Conservation (phyloP, 2,113 vertebrate species). For the Myrmecobius fasciatus region DNA sequence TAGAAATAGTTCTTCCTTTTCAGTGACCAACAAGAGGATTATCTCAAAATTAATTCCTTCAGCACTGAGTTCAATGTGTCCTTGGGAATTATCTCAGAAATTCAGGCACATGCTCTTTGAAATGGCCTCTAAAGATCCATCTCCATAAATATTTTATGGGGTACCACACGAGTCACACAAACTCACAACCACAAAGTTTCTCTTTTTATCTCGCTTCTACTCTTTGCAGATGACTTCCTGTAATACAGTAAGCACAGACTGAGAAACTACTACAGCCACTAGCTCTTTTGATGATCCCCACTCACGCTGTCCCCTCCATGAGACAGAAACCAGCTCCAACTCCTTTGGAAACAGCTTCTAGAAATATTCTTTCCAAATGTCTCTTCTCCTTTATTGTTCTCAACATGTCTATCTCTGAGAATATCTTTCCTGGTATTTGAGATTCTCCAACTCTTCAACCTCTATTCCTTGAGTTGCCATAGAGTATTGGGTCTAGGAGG, state of each 20-base stretch:
- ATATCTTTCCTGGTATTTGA: not conserved
- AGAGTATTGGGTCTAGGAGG: not conserved
- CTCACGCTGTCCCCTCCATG: not conserved
- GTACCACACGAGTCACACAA: not conserved
- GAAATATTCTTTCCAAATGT: not conserved
- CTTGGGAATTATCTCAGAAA: not conserved
- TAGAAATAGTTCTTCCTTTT: not conserved
- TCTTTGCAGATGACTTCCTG: not conserved
- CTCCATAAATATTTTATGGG: not conserved
- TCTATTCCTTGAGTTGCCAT: not conserved
- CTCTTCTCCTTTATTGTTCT: not conserved
- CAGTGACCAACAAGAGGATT: not conserved
- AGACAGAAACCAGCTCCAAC: not conserved
- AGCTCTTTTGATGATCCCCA: not conserved
- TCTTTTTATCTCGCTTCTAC: not conserved
- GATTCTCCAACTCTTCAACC: not conserved
- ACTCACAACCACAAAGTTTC: not conserved
- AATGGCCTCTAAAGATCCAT: too few relatives aligned
- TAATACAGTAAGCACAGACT: not conserved
- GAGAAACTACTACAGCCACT: not conserved
- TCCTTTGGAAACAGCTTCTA: not conserved
- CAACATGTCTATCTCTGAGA: not conserved
- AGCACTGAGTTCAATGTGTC: not conserved
- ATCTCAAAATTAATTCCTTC: not conserved
- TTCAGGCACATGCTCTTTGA: not conserved